Percentiles rank a stretch among this genome's conserved stretches.
Conservation (phyloP, 1,140 invertebrate genomes). For the Megalonaias nervosa region DNA sequence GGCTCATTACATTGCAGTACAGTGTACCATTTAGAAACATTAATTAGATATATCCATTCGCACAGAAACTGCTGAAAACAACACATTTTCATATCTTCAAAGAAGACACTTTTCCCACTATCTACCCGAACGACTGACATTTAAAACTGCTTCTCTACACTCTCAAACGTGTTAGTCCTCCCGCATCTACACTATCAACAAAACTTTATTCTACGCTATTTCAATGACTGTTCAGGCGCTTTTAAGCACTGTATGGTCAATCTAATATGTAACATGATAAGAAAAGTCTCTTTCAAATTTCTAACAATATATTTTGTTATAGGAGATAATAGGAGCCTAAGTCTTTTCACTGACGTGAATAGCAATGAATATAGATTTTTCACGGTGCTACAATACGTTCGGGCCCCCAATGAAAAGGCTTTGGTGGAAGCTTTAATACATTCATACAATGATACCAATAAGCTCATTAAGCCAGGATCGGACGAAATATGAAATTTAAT, state of each 20-base stretch:
- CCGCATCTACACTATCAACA: constrained; percentile 14
- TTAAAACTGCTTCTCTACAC: too few relatives aligned
- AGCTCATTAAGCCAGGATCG: too few relatives aligned
- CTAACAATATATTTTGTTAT: constrained; percentile 64
- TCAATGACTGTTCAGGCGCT: constrained; percentile 9
- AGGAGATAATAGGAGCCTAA: constrained; percentile 59
- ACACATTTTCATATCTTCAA: too few relatives aligned
- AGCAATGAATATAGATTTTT: constrained; percentile 58
- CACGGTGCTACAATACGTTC: constrained; percentile 40
- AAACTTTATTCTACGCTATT: constrained; percentile 22
- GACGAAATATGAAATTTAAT: constrained; percentile 24
- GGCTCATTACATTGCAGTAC: too few relatives aligned
- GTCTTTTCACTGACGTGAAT: constrained; percentile 55
- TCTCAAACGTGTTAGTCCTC: not conserved
- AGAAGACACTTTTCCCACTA: too few relatives aligned
- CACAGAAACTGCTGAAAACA: too few relatives aligned
- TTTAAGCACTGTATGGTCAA: constrained; percentile 34
- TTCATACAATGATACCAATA: too few relatives aligned
- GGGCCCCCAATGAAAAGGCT: too few relatives aligned
- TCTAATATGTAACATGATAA: constrained; percentile 62
- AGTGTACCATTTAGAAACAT: too few relatives aligned
- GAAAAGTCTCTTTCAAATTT: constrained; percentile 63
- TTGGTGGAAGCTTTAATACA: too few relatives aligned
- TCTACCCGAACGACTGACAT: too few relatives aligned
- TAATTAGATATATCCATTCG: too few relatives aligned